Evolutionary conservation across 2,888 invertebrate genomes (phyloP), one percentile per base, ranked within the genome.

Genomic region (Eugnorisma glareosa): DNA sequence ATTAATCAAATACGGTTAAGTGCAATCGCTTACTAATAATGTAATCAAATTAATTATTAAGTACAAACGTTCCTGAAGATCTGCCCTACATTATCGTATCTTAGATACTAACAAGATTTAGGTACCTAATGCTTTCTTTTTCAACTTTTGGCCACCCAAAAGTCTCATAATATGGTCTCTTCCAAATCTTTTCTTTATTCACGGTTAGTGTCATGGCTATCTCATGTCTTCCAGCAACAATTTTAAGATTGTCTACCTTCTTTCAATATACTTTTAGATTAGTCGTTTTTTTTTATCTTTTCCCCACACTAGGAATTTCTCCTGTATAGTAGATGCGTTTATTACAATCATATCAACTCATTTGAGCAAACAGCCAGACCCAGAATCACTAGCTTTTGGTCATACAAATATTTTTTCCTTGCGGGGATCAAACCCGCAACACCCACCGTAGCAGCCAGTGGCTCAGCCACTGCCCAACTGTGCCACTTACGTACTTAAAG

Each of bases 1-100:
- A 40, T 48, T 48, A 51, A 35, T 51, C 21, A 35, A 69, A 79
- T 51, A 77, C 70, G 31, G 68, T 48, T 69, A 68, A 69, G 57
- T 76, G 31, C 79, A 40, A 24, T 40, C 13, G n/a, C 37, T 40
- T n/a, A 40, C 37, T 64, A 40, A 64, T n/a, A 15, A 40, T 40
- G n/a, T 64, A 13, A 67, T 48, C n/a, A 57, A 40, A 61, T 45
- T 43, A 2, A 51, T 51, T 18, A n/a, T 18, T 61, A 28, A 61
- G 70, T 43, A 11, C n/a, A 18, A 51, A 24, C 3, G 28, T 43
- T 48, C 6, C 59, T 68, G n/a, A 67, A 68, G 37, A n/a, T 40
- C 54, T 59, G 59, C 18, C 40, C 70, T 43, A 70, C 10, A 79
- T 76, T 68, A 45, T 37, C 31, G 5, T 35, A 63, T 13, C 24